phyloP scores from a whole-genome alignment of 2,113 vertebrate genomes.

The Vicugna pacos region DNA sequence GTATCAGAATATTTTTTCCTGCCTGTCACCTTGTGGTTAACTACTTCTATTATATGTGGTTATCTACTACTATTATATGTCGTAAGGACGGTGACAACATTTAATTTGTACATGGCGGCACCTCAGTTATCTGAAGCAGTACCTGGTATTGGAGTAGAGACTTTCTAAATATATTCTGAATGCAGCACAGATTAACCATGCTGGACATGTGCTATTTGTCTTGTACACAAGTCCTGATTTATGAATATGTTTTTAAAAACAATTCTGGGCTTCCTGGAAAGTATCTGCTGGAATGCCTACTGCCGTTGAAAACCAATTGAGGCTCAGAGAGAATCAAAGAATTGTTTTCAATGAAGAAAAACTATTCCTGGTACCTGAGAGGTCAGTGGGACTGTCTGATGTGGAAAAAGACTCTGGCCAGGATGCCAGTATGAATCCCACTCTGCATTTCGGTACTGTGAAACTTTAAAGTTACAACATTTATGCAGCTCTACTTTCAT shows the following conservation, averaged over 20 bases:
- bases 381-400: background rate
- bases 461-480: background rate
- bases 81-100: accelerated
- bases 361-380: background rate
- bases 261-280: background rate
- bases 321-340: background rate
- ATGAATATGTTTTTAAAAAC: background rate
- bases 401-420: background rate
- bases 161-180: background rate
- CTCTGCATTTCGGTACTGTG: background rate
- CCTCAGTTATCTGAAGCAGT: no score
- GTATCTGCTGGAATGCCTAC: background rate
- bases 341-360: background rate
- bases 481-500: background rate
- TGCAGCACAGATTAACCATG: background rate
- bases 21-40: background rate
- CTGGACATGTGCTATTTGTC: background rate
- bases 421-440: background rate
- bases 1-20: background rate
- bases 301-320: background rate
- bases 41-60: background rate
- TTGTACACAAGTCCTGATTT: background rate
- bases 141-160: background rate
- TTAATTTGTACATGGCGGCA: accelerated
- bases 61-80: background rate